phyloP scores from a whole-genome alignment of 1,140 invertebrate species.

The Drosophila kepulauana region DNA sequence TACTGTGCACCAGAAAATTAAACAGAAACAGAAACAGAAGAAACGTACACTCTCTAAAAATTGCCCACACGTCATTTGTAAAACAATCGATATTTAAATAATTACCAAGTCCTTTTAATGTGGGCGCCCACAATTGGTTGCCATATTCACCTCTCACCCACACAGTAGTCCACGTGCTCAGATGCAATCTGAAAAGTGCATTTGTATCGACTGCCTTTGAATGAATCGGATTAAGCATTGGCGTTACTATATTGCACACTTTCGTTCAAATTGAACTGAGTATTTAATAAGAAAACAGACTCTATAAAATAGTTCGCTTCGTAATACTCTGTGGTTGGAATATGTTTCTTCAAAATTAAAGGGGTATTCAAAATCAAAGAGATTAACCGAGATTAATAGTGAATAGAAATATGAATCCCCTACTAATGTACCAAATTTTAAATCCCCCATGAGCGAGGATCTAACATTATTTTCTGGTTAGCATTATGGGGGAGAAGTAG shows the following conservation, averaged over 20 bases:
- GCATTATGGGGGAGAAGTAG: too few relatives aligned
- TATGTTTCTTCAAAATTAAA: too few relatives aligned
- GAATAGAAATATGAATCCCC: too few relatives aligned
- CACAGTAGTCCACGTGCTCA: background rate
- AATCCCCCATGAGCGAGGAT: too few relatives aligned
- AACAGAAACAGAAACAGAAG: background rate
- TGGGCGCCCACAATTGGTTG: slow-evolving; percentile 18
- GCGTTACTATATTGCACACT: background rate
- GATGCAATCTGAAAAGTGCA: slow-evolving; percentile 61
- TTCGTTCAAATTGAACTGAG: background rate
- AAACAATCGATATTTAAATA: slow-evolving; percentile 80
- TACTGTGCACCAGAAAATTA: background rate
- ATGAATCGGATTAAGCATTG: slow-evolving; percentile 22
- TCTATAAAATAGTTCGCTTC: background rate
- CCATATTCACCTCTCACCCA: slow-evolving; percentile 1
- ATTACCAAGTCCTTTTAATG: slow-evolving; percentile 62
- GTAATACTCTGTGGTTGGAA: too few relatives aligned
- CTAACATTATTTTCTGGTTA: too few relatives aligned
- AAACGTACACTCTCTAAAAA: background rate
- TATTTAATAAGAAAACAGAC: background rate
- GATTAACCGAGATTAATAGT: too few relatives aligned
- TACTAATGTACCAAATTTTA: too few relatives aligned
- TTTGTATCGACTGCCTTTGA: slow-evolving; percentile 33
- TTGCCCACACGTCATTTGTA: slow-evolving; percentile 22
- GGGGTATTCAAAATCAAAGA: too few relatives aligned